A percentile compares a stretch with the other conserved stretches of the same genome.
phyloP scores from a whole-genome alignment of 2,888 invertebrate genomes.

The Cacoxenus indagator region DNA sequence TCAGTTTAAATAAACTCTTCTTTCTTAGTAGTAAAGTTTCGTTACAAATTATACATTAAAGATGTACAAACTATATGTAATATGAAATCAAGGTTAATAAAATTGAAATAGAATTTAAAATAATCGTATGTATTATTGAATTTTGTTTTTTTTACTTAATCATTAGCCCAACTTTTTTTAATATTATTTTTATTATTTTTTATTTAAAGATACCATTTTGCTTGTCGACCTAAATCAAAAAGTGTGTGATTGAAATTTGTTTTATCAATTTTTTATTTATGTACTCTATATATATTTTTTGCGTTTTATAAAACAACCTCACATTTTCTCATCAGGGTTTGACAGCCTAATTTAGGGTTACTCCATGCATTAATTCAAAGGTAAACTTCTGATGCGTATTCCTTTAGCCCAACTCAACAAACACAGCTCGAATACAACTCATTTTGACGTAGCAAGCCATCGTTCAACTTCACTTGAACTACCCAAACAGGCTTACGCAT shows the following conservation, averaged over 20 bases:
- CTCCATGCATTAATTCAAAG: background rate
- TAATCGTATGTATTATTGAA: no score
- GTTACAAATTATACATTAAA: no score
- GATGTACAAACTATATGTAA: no score
- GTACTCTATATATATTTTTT: background rate
- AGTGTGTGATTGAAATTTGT: background rate
- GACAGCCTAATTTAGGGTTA: background rate
- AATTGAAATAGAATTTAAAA: no score
- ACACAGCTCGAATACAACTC: background rate
- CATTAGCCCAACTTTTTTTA: no score
- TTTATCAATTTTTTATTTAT: background rate
- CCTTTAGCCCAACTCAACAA: background rate
- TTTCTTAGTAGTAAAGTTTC: no score
- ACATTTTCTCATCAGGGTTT: background rate
- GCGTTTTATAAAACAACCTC: background rate
- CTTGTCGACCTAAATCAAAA: background rate
- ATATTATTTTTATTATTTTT: no score
- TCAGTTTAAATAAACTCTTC: no score
- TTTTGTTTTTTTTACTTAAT: no score
- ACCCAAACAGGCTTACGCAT: background rate
- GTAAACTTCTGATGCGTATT: background rate
- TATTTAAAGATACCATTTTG: background rate
- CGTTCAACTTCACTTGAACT: background rate
- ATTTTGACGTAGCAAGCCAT: no score
- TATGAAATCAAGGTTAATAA: no score